These are phyloP conservation scores for Hypocryptadius cinnamomeus DNA, from an alignment of 2,113 vertebrate species.

Conservation along the genomic window DNA sequence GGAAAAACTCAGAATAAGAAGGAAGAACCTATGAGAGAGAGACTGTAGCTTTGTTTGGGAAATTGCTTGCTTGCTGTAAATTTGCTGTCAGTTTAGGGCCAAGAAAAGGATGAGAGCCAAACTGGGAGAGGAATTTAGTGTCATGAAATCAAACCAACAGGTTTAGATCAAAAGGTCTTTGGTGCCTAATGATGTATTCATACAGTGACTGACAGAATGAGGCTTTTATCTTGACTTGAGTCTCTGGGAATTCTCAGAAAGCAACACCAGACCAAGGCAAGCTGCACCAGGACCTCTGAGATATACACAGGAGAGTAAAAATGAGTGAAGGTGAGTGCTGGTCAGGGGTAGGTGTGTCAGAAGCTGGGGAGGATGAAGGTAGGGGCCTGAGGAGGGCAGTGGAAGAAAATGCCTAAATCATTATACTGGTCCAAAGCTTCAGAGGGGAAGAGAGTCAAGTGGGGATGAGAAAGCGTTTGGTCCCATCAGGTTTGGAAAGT, in stretches of 20 bases:
- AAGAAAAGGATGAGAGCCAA: not conserved
- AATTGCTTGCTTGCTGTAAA: not conserved
- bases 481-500: not conserved
- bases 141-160: not conserved
- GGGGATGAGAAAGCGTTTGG: not conserved
- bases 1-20: not conserved
- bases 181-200: not conserved
- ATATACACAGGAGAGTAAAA: not conserved
- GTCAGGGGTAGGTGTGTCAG: not conserved
- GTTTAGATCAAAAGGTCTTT: constrained; percentile 11
- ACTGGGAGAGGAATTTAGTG: not conserved
- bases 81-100: not conserved
- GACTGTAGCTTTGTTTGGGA: not conserved
- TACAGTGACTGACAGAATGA: not conserved
- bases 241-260: not conserved
- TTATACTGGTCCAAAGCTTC: not conserved
- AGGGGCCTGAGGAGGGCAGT: not conserved
- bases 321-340: not conserved
- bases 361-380: not conserved
- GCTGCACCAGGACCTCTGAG: not conserved
- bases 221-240: constrained; percentile 9
- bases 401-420: not conserved
- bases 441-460: not conserved
- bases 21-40: not conserved
- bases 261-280: not conserved